Evolutionary conservation across 2,888 invertebrate species (phyloP).

Genomic region (Serripes groenlandicus): DNA sequence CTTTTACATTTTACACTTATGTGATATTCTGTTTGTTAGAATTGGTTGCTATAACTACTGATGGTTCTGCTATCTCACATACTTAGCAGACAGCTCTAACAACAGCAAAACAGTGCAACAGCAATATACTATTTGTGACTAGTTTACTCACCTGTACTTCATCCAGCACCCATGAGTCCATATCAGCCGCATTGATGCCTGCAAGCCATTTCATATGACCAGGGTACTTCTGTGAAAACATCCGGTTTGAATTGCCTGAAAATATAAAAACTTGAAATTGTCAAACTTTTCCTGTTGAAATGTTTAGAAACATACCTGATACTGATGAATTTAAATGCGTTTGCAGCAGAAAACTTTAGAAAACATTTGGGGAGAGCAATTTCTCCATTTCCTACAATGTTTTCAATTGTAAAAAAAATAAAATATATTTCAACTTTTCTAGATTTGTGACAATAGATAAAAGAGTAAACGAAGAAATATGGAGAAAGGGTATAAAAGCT

Average conservation of each 20-base stretch:
- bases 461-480: no score
- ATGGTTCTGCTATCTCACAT: no score
- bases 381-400: not conserved
- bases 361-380: constrained; percentile 7
- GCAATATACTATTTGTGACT: no score
- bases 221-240: constrained; percentile 65
- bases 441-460: no score
- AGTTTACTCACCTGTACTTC: constrained; percentile 60
- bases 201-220: constrained; percentile 67
- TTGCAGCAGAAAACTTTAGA: not conserved
- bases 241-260: constrained; percentile 53
- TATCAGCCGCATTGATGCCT: constrained; percentile 61
- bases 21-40: no score
- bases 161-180: constrained; percentile 64
- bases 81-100: no score
- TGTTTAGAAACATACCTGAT: not conserved
- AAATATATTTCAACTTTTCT: no score
- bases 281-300: not conserved
- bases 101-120: no score
- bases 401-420: not conserved
- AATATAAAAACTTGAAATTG: not conserved
- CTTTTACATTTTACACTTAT: no score
- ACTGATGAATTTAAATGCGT: not conserved
- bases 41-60: no score
- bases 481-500: no score